Base-by-base conservation (phyloP, 2,888 invertebrate species). In the Synanthedon andrenaeformis region DNA sequence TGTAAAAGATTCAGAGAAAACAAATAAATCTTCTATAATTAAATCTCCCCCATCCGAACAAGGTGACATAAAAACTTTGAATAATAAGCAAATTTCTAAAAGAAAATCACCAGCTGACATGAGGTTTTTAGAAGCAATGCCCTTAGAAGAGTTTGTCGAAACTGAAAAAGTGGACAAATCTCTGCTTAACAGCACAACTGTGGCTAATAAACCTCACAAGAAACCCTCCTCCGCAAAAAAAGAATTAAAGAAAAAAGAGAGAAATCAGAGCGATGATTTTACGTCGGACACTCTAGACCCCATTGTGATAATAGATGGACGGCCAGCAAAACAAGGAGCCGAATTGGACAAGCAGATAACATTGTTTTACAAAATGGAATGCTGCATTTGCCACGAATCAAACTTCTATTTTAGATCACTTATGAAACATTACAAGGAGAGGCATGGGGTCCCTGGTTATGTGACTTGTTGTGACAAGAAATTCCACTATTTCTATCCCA, bases 301-400 rank as follows among this genome's bases (percentile, higher is more conserved):
- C 1, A 57, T 79, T 55, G 84, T 87, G 10, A 57, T 87, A 28
- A 61, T 80, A 57, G 83, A 86, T 35, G 87, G 87, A 2, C 72
- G 74, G 55, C 86, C 87, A 4, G 86, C 84, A 1, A 82, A 79
- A 55, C 79, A 82, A 58, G 87, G 87, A 1, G 62, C 74, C 0
- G 85, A 77, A 8, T 62, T 87, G 51, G 87, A 87, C 58, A 79
- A 71, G 62, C 87, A 87, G 62, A 85, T 87, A 62, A 82, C 82
- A 1, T 62, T 86, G 4, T 87, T 87, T 61, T 87, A 87, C 61
- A 82, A 83, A 66, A 87, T 87, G 87, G 86, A 87, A 67, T 87
- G 87, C 59, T 81, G 82, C 56, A 86, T 87, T 60, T 87, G 87
- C 58, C 86, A 85, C 64, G 79, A 80, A 56, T 72, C 69, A 51